Evolutionary conservation across 2,888 invertebrate genomes (phyloP).

Genomic region (Corbicula japonica): DNA sequence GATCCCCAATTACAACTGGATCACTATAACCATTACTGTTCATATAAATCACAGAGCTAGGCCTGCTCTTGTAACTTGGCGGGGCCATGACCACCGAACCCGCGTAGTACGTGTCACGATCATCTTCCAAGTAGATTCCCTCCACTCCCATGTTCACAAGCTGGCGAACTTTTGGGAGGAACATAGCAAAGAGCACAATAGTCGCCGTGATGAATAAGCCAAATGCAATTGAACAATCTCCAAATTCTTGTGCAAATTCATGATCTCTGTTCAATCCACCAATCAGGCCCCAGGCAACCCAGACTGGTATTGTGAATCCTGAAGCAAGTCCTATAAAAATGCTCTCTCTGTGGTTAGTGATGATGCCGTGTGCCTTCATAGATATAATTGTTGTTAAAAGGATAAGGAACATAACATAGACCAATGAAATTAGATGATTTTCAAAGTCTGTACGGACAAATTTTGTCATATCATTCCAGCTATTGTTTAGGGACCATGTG

Average conservation of each 20-base stretch:
- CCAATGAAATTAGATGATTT: conserved; percentile 91
- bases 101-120: conserved; percentile 78
- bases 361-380: conserved; percentile 92
- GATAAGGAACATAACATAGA: conserved; percentile 94
- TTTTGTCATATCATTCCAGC: conserved; percentile 71
- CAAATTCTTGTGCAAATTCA: conserved; percentile 79
- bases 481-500: conserved; percentile 74
- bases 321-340: conserved; percentile 96
- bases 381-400: conserved; percentile 94
- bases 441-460: conserved; percentile 83
- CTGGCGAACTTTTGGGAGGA: conserved; percentile 95
- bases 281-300: conserved; percentile 88
- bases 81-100: conserved; percentile 82
- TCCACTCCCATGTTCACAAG: conserved; percentile 97
- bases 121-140: conserved; percentile 88
- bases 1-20: conserved; percentile 77
- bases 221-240: conserved; percentile 92
- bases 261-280: conserved; percentile 88
- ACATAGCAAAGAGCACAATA: conserved; percentile 96
- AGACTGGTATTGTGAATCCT: conserved; percentile 93
- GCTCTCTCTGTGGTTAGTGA: conserved; percentile 97
- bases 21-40: conserved; percentile 80
- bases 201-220: conserved; percentile 95
- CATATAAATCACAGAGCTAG: conserved; percentile 80
- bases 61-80: conserved; percentile 82